A percentile compares a stretch with the other conserved stretches of the same genome.
Conservation (phyloP, 2,797 vertebrate genomes). For the Cephalopachus bancanus region DNA sequence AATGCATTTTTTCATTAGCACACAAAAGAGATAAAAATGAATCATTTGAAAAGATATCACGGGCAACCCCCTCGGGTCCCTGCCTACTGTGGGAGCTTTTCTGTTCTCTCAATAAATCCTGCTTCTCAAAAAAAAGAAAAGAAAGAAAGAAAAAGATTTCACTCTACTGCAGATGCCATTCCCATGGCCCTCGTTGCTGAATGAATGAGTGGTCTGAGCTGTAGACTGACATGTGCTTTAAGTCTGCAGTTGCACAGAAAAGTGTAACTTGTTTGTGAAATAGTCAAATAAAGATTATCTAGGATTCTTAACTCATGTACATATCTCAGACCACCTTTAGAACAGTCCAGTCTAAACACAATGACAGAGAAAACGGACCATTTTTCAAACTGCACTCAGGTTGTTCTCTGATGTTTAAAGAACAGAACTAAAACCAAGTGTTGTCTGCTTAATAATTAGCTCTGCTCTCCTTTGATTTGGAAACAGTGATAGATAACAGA, state of each 20-base stretch:
- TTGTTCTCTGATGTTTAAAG: background rate
- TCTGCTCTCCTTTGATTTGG: background rate
- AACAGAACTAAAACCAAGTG: background rate
- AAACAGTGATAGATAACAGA: background rate
- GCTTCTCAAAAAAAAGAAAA: no score
- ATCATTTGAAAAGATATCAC: conserved; percentile 61
- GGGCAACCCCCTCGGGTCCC: no score
- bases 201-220: conserved; percentile 83
- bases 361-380: background rate
- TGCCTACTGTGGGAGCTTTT: no score
- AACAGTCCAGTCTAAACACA: background rate
- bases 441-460: background rate
- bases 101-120: no score
- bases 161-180: conserved; percentile 79
- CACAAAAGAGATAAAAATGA: conserved; percentile 54
- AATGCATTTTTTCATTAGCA: background rate
- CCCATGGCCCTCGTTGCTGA: conserved; percentile 86
- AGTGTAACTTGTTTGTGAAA: conserved; percentile 90
- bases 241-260: conserved; percentile 87
- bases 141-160: background rate
- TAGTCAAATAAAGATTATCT: conserved; percentile 88
- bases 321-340: conserved; percentile 66
- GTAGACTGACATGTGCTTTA: conserved; percentile 88
- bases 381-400: background rate
- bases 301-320: conserved; percentile 85